phyloP scores from a whole-genome alignment of 2,797 vertebrate species.

The Psittacula echo region DNA sequence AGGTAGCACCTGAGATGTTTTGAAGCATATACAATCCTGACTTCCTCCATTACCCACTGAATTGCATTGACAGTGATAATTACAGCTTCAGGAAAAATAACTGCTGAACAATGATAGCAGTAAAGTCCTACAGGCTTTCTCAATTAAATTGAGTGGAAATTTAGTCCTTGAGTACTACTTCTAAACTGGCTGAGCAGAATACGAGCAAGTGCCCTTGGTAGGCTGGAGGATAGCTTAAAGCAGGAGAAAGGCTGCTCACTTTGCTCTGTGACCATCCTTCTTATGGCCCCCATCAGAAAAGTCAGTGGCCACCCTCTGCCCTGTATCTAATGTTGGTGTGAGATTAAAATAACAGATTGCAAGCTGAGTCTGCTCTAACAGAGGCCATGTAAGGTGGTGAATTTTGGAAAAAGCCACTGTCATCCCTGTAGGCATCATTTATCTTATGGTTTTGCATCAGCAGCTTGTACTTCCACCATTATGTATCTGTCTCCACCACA shows the following conservation, averaged over 20 bases:
- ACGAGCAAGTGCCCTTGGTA: not conserved
- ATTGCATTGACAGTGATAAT: not conserved
- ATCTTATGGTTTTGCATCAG: not conserved
- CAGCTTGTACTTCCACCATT: not conserved
- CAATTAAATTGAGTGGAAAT: conserved; percentile 23
- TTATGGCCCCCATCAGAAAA: not conserved
- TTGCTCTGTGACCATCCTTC: not conserved
- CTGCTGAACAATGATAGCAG: not conserved
- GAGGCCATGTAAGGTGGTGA: not conserved
- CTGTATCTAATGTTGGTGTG: not conserved
- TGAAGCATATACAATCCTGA: not conserved
- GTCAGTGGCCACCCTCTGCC: not conserved
- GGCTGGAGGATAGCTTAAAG: not conserved
- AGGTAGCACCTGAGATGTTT: not conserved
- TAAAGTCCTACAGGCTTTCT: conserved; percentile 3
- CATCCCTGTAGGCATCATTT: not conserved
- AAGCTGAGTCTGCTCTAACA: not conserved
- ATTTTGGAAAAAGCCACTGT: not conserved
- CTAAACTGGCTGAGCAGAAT: not conserved
- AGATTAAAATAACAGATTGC: not conserved
- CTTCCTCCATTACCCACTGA: not conserved
- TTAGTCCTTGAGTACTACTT: not conserved
- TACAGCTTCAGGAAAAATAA: conserved; percentile 10
- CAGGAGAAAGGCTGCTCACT: not conserved
- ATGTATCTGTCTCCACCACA: not conserved